Conservation (phyloP, 2,888 invertebrate species). For the Tyria jacobaeae region DNA sequence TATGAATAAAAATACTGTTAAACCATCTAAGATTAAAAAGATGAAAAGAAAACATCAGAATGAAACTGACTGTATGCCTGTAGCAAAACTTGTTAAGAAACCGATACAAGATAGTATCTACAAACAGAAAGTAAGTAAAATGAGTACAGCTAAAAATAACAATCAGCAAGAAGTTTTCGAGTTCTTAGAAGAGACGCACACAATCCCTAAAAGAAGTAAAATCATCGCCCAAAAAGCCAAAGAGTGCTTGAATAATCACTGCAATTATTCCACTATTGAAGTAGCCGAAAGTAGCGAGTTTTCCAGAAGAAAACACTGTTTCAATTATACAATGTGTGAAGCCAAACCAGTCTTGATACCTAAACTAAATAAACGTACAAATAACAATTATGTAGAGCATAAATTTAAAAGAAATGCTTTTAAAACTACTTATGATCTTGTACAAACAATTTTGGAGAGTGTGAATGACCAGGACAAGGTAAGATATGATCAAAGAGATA, state of each 20-base stretch:
- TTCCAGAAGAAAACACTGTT: neutral
- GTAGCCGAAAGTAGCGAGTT: neutral
- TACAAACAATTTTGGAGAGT: conserved; percentile 62
- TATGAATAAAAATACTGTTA: neutral
- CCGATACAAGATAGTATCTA: neutral
- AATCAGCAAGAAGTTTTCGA: conserved; percentile 36
- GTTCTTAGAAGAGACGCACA: conserved; percentile 31
- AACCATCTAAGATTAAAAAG: conserved; percentile 6
- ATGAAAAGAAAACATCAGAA: neutral
- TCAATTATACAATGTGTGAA: neutral
- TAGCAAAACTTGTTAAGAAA: neutral
- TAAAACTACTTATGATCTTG: conserved; percentile 68
- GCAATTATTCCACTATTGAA: conserved; percentile 24
- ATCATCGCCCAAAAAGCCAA: conserved; percentile 28
- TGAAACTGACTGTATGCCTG: neutral
- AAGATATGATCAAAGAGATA: neutral
- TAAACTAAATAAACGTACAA: conserved; percentile 17
- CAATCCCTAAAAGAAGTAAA: conserved; percentile 23
- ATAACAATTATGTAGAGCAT: conserved; percentile 19
- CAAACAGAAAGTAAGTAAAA: conserved; percentile 32
- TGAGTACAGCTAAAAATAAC: conserved; percentile 28
- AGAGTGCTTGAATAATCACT: conserved; percentile 48
- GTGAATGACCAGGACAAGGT: conserved; percentile 31
- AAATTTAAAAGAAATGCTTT: conserved; percentile 38
- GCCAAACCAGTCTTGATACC: neutral